Conservation (phyloP, 2,888 invertebrate genomes). For the Drosophila buzzatii region DNA sequence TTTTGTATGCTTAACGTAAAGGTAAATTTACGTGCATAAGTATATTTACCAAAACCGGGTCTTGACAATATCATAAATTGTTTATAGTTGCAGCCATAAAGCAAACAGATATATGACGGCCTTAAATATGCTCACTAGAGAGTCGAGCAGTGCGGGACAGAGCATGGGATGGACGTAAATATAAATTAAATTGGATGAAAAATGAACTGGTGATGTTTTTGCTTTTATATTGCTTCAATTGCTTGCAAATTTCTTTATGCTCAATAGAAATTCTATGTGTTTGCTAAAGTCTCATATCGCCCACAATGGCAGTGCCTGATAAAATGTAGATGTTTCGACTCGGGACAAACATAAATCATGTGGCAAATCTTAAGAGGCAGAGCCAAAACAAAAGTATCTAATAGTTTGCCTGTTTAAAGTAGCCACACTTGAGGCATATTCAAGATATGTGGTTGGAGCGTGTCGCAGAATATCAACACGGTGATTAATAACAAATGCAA, state of each 20-base stretch:
- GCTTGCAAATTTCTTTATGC: conserved; percentile 47
- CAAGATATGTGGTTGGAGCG: conserved; percentile 49
- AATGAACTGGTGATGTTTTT: conserved; percentile 31
- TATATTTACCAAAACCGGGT: conserved; percentile 24
- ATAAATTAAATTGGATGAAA: conserved; percentile 56
- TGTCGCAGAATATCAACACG: conserved; percentile 64
- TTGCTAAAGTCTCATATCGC: conserved; percentile 19
- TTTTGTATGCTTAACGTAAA: conserved; percentile 10
- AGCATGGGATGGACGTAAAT: background rate
- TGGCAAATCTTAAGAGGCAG: conserved; percentile 71
- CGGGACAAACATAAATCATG: conserved; percentile 69
- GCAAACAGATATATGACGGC: conserved; percentile 61
- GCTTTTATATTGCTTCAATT: conserved; percentile 43
- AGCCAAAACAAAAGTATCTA: conserved; percentile 74
- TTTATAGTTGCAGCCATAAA: conserved; percentile 73
- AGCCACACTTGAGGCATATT: conserved; percentile 54
- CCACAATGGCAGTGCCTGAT: conserved; percentile 48
- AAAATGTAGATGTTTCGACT: conserved; percentile 70
- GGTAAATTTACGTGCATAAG: conserved; percentile 15
- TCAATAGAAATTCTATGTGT: conserved; percentile 28
- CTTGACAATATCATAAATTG: conserved; percentile 67
- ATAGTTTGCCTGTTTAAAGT: conserved; percentile 70
- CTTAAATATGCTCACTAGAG: conserved; percentile 60
- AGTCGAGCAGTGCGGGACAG: background rate
- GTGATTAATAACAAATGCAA: conserved; percentile 74